Conservation (phyloP, 2,888 invertebrate genomes). For the Isotomurus palustris region DNA sequence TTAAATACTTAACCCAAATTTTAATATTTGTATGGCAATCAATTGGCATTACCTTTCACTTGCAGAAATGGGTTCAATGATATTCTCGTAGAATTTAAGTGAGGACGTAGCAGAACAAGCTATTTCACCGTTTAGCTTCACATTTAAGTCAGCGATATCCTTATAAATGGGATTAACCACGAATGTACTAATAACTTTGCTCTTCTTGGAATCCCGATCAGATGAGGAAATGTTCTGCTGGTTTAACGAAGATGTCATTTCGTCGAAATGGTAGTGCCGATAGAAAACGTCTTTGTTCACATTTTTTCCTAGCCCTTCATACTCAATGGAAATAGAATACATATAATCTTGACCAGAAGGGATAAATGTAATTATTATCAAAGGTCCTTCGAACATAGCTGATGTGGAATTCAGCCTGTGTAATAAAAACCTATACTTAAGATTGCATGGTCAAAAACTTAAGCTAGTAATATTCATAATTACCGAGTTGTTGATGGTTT, state of each 20-base stretch:
- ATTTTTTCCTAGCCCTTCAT: slow-evolving; percentile 29
- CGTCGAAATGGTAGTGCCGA: slow-evolving; percentile 25
- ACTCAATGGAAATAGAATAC: slow-evolving; percentile 21
- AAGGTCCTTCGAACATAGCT: slow-evolving; percentile 22
- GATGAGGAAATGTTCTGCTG: slow-evolving; percentile 12
- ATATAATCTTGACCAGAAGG: slow-evolving; percentile 11
- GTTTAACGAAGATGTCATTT: slow-evolving; percentile 10
- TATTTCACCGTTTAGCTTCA: too few species aligned
- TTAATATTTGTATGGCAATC: too few species aligned
- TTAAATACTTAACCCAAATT: too few species aligned
- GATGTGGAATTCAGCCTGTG: neutral
- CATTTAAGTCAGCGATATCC: slow-evolving; percentile 4
- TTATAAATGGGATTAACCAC: slow-evolving; percentile 9
- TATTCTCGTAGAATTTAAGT: too few species aligned
- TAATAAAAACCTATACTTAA: too few species aligned
- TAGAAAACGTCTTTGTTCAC: slow-evolving; percentile 8
- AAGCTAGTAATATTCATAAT: too few species aligned
- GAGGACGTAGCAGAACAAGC: too few species aligned
- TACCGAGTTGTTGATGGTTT: too few species aligned
- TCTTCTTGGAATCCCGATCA: neutral
- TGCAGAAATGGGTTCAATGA: too few species aligned
- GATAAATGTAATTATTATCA: slow-evolving; percentile 26
- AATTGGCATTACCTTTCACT: too few species aligned
- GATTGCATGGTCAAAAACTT: too few species aligned
- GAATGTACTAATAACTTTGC: slow-evolving; percentile 1